Evolutionary conservation across 2,888 invertebrate species (phyloP).

Genomic region (Clunio marinus): DNA sequence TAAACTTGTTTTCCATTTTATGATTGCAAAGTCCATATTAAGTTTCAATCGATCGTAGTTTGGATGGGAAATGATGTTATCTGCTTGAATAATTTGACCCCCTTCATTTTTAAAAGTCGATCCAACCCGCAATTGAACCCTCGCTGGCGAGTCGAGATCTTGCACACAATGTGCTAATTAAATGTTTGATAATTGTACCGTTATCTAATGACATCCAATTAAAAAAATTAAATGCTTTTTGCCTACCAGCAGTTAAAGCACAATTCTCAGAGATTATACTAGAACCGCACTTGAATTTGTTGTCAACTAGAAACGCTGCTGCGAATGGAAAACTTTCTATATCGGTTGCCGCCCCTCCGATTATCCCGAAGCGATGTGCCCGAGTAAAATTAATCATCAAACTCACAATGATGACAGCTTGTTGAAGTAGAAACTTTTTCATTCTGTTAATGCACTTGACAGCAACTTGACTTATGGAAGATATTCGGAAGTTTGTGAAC

Average conservation of each 20-base stretch:
- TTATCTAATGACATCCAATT: neutral
- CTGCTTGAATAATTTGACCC: slow-evolving; percentile 54
- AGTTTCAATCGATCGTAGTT: slow-evolving; percentile 53
- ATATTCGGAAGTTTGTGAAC: neutral
- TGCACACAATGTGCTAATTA: slow-evolving; percentile 3
- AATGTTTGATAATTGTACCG: neutral
- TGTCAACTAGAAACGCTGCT: neutral
- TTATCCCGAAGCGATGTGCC: slow-evolving; percentile 14
- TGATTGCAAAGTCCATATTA: slow-evolving; percentile 58
- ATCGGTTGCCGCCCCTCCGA: slow-evolving; percentile 16
- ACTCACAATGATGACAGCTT: neutral
- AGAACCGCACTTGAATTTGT: slow-evolving; percentile 27
- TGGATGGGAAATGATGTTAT: slow-evolving; percentile 54
- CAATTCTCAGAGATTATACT: slow-evolving; percentile 9
- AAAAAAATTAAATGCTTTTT: neutral
- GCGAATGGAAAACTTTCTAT: slow-evolving; percentile 31
- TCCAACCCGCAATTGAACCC: slow-evolving; percentile 57
- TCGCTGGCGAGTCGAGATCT: no score
- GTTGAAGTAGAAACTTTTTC: neutral
- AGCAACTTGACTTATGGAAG: neutral
- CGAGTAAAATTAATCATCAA: neutral
- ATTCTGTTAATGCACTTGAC: neutral
- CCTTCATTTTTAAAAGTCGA: slow-evolving; percentile 53
- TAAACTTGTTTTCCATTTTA: slow-evolving; percentile 55
- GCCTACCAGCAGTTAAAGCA: slow-evolving; percentile 33